Conservation (phyloP, 2,888 invertebrate genomes). For the Trissoscelio sp. region DNA sequence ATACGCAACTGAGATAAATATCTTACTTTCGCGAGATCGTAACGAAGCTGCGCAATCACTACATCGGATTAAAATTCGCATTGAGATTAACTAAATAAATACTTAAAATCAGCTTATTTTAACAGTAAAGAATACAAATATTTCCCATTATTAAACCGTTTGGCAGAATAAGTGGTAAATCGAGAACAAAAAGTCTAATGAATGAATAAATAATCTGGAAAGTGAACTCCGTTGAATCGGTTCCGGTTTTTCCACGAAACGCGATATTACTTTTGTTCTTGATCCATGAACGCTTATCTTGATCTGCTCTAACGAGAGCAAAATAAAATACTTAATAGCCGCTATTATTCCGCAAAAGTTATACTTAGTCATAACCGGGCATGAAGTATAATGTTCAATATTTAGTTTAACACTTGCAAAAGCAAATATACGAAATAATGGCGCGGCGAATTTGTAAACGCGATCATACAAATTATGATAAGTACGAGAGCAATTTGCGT, state of each 20-base stretch:
- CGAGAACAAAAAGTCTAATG: constrained; percentile 37
- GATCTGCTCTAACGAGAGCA: constrained; percentile 38
- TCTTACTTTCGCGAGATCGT: too few species aligned
- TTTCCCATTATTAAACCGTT: too few species aligned
- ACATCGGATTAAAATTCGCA: too few species aligned
- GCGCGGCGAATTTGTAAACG: not conserved
- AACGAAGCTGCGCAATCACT: too few species aligned
- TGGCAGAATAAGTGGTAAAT: constrained; percentile 10
- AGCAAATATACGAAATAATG: not conserved
- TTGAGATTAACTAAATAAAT: too few species aligned
- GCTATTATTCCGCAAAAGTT: constrained; percentile 37
- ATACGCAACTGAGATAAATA: too few species aligned
- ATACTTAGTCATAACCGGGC: constrained; percentile 11
- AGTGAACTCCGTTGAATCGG: constrained; percentile 38
- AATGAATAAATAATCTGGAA: constrained; percentile 47
- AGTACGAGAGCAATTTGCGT: constrained; percentile 24
- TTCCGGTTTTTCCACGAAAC: constrained; percentile 42
- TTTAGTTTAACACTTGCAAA: constrained; percentile 24
- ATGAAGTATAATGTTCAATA: constrained; percentile 17
- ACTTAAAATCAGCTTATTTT: too few species aligned
- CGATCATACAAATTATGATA: constrained; percentile 30
- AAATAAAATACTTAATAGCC: constrained; percentile 41
- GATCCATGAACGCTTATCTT: constrained; percentile 48
- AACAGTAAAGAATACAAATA: too few species aligned
- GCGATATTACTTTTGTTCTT: constrained; percentile 54